Evolutionary conservation across 2,888 invertebrate species (phyloP), one percentile per base, ranked within the genome.

Genomic region (Coenonympha glycerion): DNA sequence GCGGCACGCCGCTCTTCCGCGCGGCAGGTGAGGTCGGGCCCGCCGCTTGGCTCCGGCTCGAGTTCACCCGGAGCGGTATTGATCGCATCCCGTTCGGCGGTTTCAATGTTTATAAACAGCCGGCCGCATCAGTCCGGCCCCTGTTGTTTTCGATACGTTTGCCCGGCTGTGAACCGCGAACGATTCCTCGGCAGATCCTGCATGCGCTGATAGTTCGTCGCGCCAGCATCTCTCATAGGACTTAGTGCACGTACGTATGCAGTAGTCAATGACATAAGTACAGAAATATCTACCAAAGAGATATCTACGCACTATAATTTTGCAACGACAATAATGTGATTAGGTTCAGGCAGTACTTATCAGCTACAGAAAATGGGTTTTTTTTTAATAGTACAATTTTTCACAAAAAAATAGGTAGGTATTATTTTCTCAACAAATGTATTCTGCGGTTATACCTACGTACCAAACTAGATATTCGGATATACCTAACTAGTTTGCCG

Each of bases 71-170:
- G 62, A 68, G 71, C 71, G 65, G 71, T 78, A 78, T 80, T 69
- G 80, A 82, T 79, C 77, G 73, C 69, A 71, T 72, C 72, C 71
- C 70, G 67, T 64, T 65, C 68, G 65, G 63, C 64, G 61, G 70
- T 68, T 71, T 70, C 79, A 79, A 81, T 86, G 86, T 86, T 86
- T 86, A 86, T 85, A 86, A 85, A 85, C 86, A 84, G 78, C 78
- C 78, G 84, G 80, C 70, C 68, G 76, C 75, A 73, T 76, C 74
- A 63, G 74, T 69, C 73, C 67, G 69, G 57, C 67, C 69, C 72
- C 70, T 74, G 74, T 78, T 79, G 79, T 75, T 80, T 77, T 76
- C 76, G 73, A 77, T 71, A 73, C 72, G 66, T 68, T 67, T 63
- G 65, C 59, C 65, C 65, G 66, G 63, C 66, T 64, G 66, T 61